Evolutionary conservation across 2,797 vertebrate species (phyloP).

Genomic region (Poeciliopsis turneri): DNA sequence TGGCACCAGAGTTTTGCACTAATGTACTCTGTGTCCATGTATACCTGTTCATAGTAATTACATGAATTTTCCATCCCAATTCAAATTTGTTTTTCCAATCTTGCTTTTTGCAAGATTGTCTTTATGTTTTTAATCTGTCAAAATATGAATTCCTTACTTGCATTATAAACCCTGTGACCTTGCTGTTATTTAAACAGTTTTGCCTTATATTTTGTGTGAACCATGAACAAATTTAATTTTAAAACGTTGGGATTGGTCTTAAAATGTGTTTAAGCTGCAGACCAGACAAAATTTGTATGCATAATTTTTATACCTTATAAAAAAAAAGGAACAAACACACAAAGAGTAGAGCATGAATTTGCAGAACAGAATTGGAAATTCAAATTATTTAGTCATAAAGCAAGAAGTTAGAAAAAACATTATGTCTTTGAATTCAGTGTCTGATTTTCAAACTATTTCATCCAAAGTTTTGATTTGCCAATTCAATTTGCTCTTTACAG

Average conservation of each 20-base stretch:
- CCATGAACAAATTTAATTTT: background rate
- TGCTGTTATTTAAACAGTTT: background rate
- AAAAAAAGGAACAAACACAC: background rate
- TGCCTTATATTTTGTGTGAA: background rate
- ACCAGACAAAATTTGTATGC: background rate
- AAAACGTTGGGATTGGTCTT: background rate
- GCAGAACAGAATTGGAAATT: background rate
- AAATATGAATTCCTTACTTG: constrained; percentile 2
- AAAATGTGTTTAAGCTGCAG: background rate
- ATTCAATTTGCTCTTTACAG: background rate
- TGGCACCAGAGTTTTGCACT: constrained; percentile 45
- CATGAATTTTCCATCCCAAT: constrained; percentile 23
- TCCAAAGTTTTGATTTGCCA: background rate
- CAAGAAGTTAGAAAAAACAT: background rate
- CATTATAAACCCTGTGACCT: background rate
- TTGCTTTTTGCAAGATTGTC: background rate
- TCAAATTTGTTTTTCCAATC: background rate
- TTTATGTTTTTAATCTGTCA: constrained; percentile 2
- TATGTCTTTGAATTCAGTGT: background rate
- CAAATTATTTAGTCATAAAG: background rate
- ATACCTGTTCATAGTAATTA: constrained; percentile 22
- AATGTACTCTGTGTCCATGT: constrained; percentile 13
- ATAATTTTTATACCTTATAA: background rate
- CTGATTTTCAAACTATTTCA: background rate
- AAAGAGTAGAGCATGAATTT: background rate